Evolutionary conservation across 2,113 vertebrate species (phyloP).

Genomic region (Istiophorus platypterus): DNA sequence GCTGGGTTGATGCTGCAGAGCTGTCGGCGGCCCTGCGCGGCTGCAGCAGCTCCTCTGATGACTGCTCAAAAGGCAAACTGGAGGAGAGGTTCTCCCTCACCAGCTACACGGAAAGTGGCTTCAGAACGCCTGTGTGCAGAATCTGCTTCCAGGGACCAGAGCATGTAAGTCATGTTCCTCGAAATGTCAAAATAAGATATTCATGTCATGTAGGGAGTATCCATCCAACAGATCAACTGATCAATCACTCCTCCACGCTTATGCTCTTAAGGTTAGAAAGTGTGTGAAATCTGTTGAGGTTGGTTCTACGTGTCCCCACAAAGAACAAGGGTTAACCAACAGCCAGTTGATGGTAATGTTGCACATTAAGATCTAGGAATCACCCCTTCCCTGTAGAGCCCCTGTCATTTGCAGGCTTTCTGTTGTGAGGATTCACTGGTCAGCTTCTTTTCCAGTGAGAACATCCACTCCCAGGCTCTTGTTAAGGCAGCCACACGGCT

Average conservation of each 20-base stretch:
- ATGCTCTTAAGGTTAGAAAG: background rate
- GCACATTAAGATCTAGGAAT: background rate
- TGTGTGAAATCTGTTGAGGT: background rate
- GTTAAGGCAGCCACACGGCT: conserved; percentile 26
- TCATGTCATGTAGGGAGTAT: background rate
- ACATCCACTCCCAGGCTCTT: conserved; percentile 25
- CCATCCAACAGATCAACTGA: background rate
- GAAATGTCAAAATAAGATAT: background rate
- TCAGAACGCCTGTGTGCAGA: conserved; percentile 95
- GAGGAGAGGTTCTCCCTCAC: conserved; percentile 95
- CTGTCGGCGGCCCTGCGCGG: conserved; percentile 85
- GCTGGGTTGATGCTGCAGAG: conserved; percentile 89
- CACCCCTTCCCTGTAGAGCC: background rate
- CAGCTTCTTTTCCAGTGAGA: conserved; percentile 11
- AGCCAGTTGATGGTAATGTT: background rate
- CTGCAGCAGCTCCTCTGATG: conserved; percentile 92
- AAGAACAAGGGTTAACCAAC: background rate
- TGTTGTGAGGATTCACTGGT: background rate
- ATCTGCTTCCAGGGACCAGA: conserved; percentile 99
- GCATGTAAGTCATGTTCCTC: conserved; percentile 88
- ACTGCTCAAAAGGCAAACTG: conserved; percentile 92
- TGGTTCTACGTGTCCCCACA: background rate
- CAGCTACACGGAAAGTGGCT: conserved; percentile 95
- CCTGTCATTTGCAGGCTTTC: background rate
- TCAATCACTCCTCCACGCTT: background rate